These are phyloP conservation scores for Euplagia quadripunctaria DNA, from an alignment of 2,888 invertebrate genomes.

Conservation along the genomic window DNA sequence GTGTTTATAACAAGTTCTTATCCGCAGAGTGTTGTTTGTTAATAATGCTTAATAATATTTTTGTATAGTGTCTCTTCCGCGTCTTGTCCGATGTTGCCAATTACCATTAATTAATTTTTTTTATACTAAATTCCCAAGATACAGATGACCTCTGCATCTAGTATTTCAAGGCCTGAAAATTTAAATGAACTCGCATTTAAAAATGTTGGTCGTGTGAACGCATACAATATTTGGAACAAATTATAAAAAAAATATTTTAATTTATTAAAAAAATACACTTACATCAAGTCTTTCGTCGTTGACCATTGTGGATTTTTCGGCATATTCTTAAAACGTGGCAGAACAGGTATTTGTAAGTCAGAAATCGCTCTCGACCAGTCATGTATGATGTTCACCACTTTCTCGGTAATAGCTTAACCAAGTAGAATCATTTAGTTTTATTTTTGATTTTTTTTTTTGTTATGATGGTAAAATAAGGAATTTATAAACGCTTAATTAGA, in stretches of 20 bases:
- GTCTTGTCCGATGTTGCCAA: slow-evolving; percentile 26
- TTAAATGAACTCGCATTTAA: slow-evolving; percentile 6
- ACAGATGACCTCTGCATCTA: slow-evolving; percentile 35
- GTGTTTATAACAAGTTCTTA: slow-evolving; percentile 11
- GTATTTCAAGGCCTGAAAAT: slow-evolving; percentile 20
- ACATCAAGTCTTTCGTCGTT: too few relatives aligned
- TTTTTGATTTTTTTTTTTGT: too few relatives aligned
- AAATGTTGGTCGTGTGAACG: not conserved
- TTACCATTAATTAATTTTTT: slow-evolving; percentile 26
- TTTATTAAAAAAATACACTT: not conserved
- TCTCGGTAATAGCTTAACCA: too few relatives aligned
- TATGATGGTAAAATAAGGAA: too few relatives aligned
- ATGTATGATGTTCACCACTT: too few relatives aligned
- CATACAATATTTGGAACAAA: not conserved
- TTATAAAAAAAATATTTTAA: not conserved
- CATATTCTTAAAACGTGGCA: too few relatives aligned
- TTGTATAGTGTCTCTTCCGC: slow-evolving; percentile 32
- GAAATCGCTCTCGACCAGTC: too few relatives aligned
- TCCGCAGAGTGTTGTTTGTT: not conserved
- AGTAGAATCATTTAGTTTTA: too few relatives aligned
- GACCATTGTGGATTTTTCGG: too few relatives aligned
- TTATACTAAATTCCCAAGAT: slow-evolving; percentile 25
- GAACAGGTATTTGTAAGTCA: too few relatives aligned
- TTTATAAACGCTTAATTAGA: too few relatives aligned
- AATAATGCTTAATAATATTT: slow-evolving; percentile 16